Conservation (phyloP, 2,888 invertebrate genomes). For the Drosophila mimetica region DNA sequence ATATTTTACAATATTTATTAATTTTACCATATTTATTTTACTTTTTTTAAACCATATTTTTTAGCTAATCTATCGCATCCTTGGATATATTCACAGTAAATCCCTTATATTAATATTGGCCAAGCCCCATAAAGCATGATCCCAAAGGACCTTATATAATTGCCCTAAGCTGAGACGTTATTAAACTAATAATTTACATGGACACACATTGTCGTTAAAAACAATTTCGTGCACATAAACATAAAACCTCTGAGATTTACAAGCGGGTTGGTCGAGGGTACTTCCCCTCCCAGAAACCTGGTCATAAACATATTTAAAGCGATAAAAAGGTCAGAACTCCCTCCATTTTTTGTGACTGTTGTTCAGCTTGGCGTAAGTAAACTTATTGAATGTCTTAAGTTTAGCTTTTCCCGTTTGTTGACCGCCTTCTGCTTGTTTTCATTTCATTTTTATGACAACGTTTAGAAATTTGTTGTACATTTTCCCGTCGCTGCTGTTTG, state of each 20-base stretch:
- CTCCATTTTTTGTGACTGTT: constrained; percentile 9
- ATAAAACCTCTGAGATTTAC: constrained; percentile 67
- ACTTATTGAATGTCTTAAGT: constrained; percentile 83
- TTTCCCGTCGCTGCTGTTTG: constrained; percentile 68
- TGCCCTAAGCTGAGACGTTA: constrained; percentile 55
- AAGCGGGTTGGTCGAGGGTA: constrained; percentile 33
- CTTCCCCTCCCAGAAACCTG: constrained; percentile 16
- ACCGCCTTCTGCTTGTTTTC: constrained; percentile 71
- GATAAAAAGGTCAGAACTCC: constrained; percentile 74
- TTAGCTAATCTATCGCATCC: not conserved
- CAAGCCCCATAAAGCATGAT: constrained; percentile 11
- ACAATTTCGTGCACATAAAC: constrained; percentile 78
- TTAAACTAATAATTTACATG: constrained; percentile 81
- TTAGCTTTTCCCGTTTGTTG: constrained; percentile 48
- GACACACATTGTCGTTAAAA: constrained; percentile 77
- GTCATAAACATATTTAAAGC: constrained; percentile 81
- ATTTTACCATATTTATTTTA: not conserved
- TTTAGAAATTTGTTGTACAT: constrained; percentile 76
- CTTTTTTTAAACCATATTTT: too few relatives aligned
- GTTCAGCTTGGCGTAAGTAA: constrained; percentile 56
- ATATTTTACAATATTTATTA: not conserved
- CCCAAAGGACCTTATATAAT: constrained; percentile 38
- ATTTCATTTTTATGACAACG: constrained; percentile 83
- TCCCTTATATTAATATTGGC: not conserved
- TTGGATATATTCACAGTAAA: not conserved